Conservation (phyloP, 1,140 invertebrate genomes). For the Drosophila fuyamai region DNA sequence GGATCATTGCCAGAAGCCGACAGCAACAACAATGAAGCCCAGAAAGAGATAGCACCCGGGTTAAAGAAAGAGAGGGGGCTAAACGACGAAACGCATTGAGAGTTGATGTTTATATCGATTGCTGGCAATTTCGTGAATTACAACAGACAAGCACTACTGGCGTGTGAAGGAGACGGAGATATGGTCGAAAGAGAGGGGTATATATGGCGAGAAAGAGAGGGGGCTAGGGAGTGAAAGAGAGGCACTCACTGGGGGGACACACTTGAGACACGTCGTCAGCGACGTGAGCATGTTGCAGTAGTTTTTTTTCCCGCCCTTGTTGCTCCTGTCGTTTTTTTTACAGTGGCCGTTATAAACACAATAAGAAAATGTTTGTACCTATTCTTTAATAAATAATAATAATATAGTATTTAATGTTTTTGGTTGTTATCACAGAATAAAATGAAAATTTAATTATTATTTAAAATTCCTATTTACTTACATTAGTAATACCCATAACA, state of each 20-base stretch:
- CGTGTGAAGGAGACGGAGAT: not conserved
- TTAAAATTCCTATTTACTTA: too few relatives aligned
- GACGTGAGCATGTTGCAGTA: slow-evolving; percentile 64
- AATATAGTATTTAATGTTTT: too few relatives aligned
- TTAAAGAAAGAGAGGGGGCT: slow-evolving; percentile 1
- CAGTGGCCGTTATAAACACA: slow-evolving; percentile 4
- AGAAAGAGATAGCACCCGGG: slow-evolving; percentile 8
- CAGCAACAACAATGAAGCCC: slow-evolving; percentile 32
- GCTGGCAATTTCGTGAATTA: slow-evolving; percentile 79
- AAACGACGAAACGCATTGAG: slow-evolving; percentile 52
- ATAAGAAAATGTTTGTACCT: not conserved
- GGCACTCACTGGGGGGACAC: slow-evolving; percentile 19
- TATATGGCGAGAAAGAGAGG: not conserved
- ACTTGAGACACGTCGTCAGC: slow-evolving; percentile 69
- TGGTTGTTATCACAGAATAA: too few relatives aligned
- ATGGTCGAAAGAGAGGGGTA: not conserved
- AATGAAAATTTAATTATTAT: too few relatives aligned
- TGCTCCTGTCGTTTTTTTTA: slow-evolving; percentile 4
- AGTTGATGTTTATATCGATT: slow-evolving; percentile 82
- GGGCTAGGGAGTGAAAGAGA: not conserved
- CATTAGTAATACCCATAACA: too few relatives aligned
- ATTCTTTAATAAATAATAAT: too few relatives aligned
- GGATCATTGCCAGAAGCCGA: slow-evolving; percentile 67
- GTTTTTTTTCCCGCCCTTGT: not conserved
- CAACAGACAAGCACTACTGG: slow-evolving; percentile 48